These are phyloP conservation scores for Ramphastos sulfuratus DNA, from an alignment of 2,113 vertebrate genomes.

Conservation along the genomic window DNA sequence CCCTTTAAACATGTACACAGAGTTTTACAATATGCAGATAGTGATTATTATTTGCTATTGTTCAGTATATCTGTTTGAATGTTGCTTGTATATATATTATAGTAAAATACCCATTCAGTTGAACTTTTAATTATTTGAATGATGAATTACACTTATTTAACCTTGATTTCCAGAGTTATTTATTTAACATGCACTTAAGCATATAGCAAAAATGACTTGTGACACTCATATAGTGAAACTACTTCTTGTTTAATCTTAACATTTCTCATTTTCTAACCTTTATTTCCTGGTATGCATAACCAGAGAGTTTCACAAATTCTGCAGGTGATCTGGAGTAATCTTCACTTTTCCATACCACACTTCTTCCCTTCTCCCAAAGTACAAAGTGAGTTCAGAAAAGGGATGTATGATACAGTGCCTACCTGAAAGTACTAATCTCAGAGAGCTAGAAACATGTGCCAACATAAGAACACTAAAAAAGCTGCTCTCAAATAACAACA, in stretches of 20 bases:
- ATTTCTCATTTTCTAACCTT: background rate
- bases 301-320: background rate
- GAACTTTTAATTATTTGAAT: conserved; percentile 26
- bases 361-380: background rate
- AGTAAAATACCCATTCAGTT: background rate
- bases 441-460: background rate
- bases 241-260: background rate
- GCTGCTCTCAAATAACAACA: background rate
- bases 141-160: background rate
- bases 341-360: background rate
- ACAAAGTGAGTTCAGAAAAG: background rate
- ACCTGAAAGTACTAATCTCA: background rate
- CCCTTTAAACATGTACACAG: background rate
- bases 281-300: background rate
- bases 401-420: background rate
- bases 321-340: background rate
- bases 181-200: background rate
- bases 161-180: background rate
- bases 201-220: background rate
- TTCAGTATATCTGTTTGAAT: background rate
- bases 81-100: background rate
- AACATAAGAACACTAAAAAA: background rate
- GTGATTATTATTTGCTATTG: background rate
- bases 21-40: background rate
- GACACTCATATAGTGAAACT: background rate